Conservation (phyloP, 2,113 vertebrate genomes). For the Crypturellus undulatus region DNA sequence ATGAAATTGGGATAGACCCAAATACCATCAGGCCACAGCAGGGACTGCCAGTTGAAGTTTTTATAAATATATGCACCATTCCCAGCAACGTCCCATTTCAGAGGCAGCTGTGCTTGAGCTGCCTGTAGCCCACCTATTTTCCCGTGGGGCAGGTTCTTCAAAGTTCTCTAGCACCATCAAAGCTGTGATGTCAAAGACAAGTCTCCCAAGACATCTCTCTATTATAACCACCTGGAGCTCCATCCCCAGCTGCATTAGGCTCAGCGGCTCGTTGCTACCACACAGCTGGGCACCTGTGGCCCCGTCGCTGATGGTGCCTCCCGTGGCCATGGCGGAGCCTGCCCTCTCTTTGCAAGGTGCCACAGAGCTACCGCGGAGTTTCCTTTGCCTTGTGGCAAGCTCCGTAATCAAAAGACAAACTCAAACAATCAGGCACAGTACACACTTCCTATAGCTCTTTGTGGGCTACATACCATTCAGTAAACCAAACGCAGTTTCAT, state of each 20-base stretch:
- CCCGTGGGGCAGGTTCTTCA: not conserved
- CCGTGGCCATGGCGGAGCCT: rapidly evolving
- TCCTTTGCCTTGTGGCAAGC: not conserved
- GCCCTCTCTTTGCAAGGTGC: not conserved
- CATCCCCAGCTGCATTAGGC: rapidly evolving
- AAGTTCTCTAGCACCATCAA: not conserved
- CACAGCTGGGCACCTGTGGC: rapidly evolving
- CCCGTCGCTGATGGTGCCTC: not conserved
- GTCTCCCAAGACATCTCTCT: not conserved
- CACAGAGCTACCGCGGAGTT: not conserved
- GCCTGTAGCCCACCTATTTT: not conserved
- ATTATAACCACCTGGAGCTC: not conserved
- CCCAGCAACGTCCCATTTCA: not conserved
- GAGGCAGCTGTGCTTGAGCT: not conserved
- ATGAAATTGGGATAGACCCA: slow-evolving; percentile 32
- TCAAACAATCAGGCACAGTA: not conserved
- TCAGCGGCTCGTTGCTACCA: not conserved
- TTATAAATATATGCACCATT: not conserved
- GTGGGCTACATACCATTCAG: not conserved
- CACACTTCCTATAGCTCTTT: not conserved
- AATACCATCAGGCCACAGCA: not conserved
- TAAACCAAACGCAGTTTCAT: slow-evolving; percentile 23
- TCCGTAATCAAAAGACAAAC: not conserved
- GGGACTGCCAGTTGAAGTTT: not conserved
- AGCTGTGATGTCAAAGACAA: not conserved